Evolutionary conservation across 2,888 invertebrate species (phyloP).

Genomic region (Allygus modestus): DNA sequence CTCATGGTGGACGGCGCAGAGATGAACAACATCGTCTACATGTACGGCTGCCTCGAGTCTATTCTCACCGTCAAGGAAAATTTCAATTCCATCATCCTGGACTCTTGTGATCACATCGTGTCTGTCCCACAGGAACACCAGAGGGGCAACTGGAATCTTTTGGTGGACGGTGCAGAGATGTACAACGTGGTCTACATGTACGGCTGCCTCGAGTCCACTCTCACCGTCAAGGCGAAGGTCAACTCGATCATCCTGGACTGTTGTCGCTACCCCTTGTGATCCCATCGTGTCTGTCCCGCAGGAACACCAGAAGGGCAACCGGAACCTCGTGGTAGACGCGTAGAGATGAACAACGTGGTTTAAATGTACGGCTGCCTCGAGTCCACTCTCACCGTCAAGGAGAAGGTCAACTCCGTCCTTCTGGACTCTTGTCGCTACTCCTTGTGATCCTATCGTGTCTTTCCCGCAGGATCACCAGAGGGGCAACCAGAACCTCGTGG

Average conservation of each 20-base stretch:
- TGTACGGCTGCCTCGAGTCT: slow-evolving; percentile 95
- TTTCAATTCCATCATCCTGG: slow-evolving; percentile 96
- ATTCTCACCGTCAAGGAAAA: slow-evolving; percentile 94
- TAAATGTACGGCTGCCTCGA: slow-evolving; percentile 97
- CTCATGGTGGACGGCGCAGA: slow-evolving; percentile 92
- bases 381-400: slow-evolving; percentile 91
- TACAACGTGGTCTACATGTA: slow-evolving; percentile 99
- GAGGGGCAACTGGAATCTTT: slow-evolving; percentile 87
- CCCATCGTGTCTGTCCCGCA: too few relatives aligned
- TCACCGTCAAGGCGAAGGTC: slow-evolving; percentile 94
- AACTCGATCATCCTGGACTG: slow-evolving; percentile 98
- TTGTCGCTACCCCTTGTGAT: too few relatives aligned
- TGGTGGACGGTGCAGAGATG: slow-evolving; percentile 94
- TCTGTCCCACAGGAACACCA: slow-evolving; percentile 98
- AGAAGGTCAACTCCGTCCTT: slow-evolving; percentile 97
- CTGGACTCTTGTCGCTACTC: slow-evolving; percentile 99
- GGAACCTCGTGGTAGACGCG: slow-evolving; percentile 88
- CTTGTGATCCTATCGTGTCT: too few relatives aligned
- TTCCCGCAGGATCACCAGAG: slow-evolving; percentile 97
- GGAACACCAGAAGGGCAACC: slow-evolving; percentile 95
- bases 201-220: slow-evolving; percentile 93
- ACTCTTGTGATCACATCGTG: too few relatives aligned
- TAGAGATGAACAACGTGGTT: slow-evolving; percentile 99
- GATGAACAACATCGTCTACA: slow-evolving; percentile 98
- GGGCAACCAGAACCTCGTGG: slow-evolving; percentile 87